phyloP scores from a whole-genome alignment of 1,140 invertebrate species.

The Zaprionus gabonicus region DNA sequence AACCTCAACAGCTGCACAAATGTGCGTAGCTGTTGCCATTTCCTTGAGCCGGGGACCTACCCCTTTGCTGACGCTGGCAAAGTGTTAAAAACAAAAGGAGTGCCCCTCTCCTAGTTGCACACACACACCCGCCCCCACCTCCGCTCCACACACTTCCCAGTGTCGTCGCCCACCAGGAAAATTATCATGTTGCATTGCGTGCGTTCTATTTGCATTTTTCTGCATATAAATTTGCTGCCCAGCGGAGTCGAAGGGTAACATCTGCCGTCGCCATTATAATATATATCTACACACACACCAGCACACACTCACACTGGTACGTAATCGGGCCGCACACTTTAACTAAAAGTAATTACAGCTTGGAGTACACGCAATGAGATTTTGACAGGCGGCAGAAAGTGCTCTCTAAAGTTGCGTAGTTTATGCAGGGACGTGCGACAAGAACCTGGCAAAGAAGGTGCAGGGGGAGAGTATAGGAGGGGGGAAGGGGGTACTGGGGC shows the following conservation, averaged over 20 bases:
- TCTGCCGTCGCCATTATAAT: slow-evolving; percentile 46
- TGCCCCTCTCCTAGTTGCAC: slow-evolving; percentile 26
- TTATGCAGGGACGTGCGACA: slow-evolving; percentile 43
- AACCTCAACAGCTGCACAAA: slow-evolving; percentile 78
- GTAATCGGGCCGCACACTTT: slow-evolving; percentile 29
- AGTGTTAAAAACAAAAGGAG: slow-evolving; percentile 80
- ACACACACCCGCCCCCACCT: slow-evolving; percentile 2
- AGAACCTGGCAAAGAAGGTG: not conserved
- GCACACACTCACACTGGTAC: not conserved
- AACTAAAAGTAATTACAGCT: slow-evolving; percentile 70
- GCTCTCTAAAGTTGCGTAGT: slow-evolving; percentile 74
- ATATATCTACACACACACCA: slow-evolving; percentile 13
- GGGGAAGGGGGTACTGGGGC: slow-evolving; percentile 8
- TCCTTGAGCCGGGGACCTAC: slow-evolving; percentile 53
- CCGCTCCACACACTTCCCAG: slow-evolving; percentile 21
- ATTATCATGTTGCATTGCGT: slow-evolving; percentile 74
- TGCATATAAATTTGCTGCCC: slow-evolving; percentile 65
- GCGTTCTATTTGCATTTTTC: slow-evolving; percentile 72
- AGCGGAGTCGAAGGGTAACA: slow-evolving; percentile 59
- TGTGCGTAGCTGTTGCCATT: slow-evolving; percentile 68
- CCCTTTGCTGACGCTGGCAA: slow-evolving; percentile 44
- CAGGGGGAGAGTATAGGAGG: not conserved
- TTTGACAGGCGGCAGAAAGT: slow-evolving; percentile 69
- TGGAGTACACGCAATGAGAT: slow-evolving; percentile 64
- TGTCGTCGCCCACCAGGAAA: slow-evolving; percentile 51